Evolutionary conservation across 1,140 invertebrate genomes (phyloP), one percentile per base, ranked within the genome.

Genomic region (Drosophila funebris): DNA sequence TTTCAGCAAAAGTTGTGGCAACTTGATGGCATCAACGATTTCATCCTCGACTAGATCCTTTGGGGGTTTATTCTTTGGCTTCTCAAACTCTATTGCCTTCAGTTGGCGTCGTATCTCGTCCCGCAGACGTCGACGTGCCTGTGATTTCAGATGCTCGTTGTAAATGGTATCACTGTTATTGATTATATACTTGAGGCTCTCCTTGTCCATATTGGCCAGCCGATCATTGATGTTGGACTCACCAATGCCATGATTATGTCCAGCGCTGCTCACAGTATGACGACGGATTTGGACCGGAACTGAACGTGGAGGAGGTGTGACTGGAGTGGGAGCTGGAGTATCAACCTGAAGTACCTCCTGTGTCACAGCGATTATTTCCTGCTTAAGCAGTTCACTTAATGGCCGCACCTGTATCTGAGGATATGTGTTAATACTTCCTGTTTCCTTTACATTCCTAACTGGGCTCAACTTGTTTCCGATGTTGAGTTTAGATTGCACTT

Each of bases 161-260:
- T 73, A 91, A 31, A 90, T 90, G 5, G 89, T 84, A 22, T 81
- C 77, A 7, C 87, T 61, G 36, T 77, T 90, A 37, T 91, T 91
- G 20, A 91, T 91, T 20, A 91, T 81, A 20, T 91, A 69, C 43
- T 84, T 89, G 0, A 91, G 78, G 14, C 68, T 64, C 52, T 78
- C 71, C 58, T 91, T 91, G 56, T 91, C 79, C 76, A 91, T 81
- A 4, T 36, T 83, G 13, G 78, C 89, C 22, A 91, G 61, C n/a
- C 76, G 74, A 14, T 80, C 77, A 43, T 60, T 67, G 14, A 90
- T 63, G 6, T 14, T 61, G 7, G 1, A 20, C 0, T 39, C 44
- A n/a, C 22, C 27, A 58, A 29, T 39, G 41, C 18, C 31, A 76
- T 63, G 41, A 24, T 50, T 7, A 18, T 27, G 4, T 13, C 11